Evolutionary conservation across 2,113 vertebrate species (phyloP).

Genomic region (Campylomormyrus numenius): DNA sequence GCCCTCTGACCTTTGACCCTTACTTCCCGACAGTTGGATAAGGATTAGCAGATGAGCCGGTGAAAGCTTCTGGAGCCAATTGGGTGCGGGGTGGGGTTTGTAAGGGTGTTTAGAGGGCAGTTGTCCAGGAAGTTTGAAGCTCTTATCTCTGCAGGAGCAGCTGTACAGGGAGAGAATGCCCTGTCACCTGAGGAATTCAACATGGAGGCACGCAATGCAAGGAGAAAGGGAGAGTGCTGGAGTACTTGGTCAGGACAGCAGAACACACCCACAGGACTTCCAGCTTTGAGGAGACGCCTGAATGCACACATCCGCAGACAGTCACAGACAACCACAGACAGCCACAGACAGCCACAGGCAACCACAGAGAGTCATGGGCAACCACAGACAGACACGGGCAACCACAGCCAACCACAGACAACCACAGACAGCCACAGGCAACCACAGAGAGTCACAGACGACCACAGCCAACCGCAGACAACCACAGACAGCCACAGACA

Average conservation of each 20-base stretch:
- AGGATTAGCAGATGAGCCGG: background rate
- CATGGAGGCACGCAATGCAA: background rate
- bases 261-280: too few relatives aligned
- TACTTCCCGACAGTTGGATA: conserved; percentile 9
- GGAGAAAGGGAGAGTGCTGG: background rate
- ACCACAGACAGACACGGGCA: too few relatives aligned
- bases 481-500: too few relatives aligned
- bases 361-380: too few relatives aligned
- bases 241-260: too few relatives aligned
- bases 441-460: too few relatives aligned
- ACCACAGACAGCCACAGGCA: too few relatives aligned
- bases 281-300: background rate
- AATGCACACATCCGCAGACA: background rate
- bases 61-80: background rate
- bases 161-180: conserved; percentile 1
- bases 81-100: background rate
- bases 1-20: conserved; percentile 2
- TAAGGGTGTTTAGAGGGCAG: conserved; percentile 10
- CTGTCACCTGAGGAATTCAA: background rate
- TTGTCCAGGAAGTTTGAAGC: background rate
- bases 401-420: accelerated
- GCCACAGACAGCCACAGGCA: too few relatives aligned
- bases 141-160: conserved; percentile 23
- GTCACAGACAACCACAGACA: too few relatives aligned
- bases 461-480: too few relatives aligned